Conservation (phyloP, 1,140 invertebrate genomes). For the Drosophila jambulina region DNA sequence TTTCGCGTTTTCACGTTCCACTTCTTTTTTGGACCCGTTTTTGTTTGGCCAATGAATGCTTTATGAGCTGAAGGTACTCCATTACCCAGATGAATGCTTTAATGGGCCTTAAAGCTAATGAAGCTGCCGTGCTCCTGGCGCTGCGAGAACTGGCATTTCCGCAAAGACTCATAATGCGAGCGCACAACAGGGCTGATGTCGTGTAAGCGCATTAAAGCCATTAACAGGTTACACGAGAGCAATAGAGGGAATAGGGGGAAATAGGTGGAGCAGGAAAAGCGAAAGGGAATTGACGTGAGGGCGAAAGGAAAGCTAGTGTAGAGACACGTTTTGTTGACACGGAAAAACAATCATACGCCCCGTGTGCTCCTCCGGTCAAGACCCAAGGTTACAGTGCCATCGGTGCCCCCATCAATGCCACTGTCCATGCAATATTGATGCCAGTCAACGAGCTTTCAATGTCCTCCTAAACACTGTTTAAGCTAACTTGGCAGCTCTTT, state of each 20-base stretch:
- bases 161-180: conserved; percentile 34
- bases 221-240: conserved; percentile 42
- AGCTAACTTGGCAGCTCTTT: conserved; percentile 28
- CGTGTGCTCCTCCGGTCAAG: conserved; percentile 33
- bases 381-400: conserved; percentile 22
- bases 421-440: conserved; percentile 54
- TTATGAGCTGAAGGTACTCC: conserved; percentile 35
- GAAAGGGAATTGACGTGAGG: neutral
- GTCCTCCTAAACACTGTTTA: conserved; percentile 24
- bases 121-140: conserved; percentile 9
- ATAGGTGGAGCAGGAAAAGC: conserved; percentile 14
- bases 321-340: conserved; percentile 46
- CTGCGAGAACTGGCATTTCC: conserved; percentile 13
- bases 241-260: neutral
- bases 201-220: conserved; percentile 66
- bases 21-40: conserved; percentile 31
- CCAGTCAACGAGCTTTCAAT: conserved; percentile 38
- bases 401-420: conserved; percentile 22
- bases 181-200: conserved; percentile 32
- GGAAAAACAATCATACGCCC: conserved; percentile 63
- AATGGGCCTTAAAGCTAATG: conserved; percentile 43
- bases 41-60: conserved; percentile 45
- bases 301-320: conserved; percentile 15
- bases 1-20: conserved; percentile 37
- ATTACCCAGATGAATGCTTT: conserved; percentile 56